A percentile compares a stretch with the other conserved stretches of the same genome.
phyloP scores from a whole-genome alignment of 2,888 invertebrate genomes.

The Mycalesis mineus region DNA sequence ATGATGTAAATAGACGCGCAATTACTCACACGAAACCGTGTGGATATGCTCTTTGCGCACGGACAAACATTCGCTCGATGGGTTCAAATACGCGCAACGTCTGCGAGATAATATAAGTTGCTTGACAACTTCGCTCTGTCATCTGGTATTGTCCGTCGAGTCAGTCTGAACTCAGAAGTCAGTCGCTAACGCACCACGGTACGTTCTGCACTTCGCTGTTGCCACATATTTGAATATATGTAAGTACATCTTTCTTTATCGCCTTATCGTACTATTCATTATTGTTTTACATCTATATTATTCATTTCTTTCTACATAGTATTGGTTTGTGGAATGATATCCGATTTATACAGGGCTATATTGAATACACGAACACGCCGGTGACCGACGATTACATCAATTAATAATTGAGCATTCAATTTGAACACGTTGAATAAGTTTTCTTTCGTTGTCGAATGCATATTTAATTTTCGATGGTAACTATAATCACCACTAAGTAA shows the following conservation, averaged over 20 bases:
- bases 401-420: not conserved
- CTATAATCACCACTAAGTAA: too few relatives aligned
- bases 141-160: constrained; percentile 16
- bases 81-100: not conserved
- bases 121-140: constrained; percentile 16
- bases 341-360: too few relatives aligned
- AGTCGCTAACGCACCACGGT: constrained; percentile 20
- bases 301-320: not conserved
- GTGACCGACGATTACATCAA: not conserved
- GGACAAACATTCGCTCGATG: not conserved
- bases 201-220: constrained; percentile 7
- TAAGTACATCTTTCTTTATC: constrained; percentile 17
- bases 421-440: not conserved
- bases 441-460: constrained; percentile 1
- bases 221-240: not conserved
- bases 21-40: not conserved
- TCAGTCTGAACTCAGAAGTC: constrained; percentile 3
- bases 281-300: not conserved
- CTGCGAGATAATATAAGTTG: constrained; percentile 16
- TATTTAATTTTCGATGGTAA: not conserved
- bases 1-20: not conserved
- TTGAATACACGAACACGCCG: not conserved
- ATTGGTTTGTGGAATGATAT: not conserved
- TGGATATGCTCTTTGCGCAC: not conserved
- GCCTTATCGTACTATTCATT: not conserved